Base-by-base conservation (phyloP, 2,113 vertebrate species). In the Pterocles orientalis region DNA sequence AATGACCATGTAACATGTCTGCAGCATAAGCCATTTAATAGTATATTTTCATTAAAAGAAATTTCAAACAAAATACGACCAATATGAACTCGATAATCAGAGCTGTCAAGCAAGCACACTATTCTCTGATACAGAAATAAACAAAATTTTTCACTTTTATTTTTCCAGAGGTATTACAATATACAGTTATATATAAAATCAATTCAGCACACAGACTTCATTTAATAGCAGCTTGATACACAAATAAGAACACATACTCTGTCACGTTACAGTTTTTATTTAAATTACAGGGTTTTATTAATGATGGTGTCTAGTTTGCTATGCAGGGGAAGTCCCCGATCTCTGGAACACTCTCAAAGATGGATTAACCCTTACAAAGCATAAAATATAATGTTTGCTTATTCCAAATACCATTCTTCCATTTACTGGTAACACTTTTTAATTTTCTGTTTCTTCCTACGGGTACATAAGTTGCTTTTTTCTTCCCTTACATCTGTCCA, bases 301-400 rank as follows among this genome's bases (percentile, higher is more conserved):
- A 47, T 28, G 6, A 61, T n/a, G 48, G 23, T 14, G 21, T 45
- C 39, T 81, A 28, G 11, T 73, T 70, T 25, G 36, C 19, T 73
- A 29, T 3, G 11, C 7, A 45, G 18, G 7, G 11, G 14, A 77
- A 12, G 11, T 1, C 1, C 1, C 6, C n/a, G 57, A 1, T 11
- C 60, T 64, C 45, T 71, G n/a, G 14, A 88, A 51, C 10, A 10
- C 18, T 47, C 86, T 51, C 24, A 60, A 75, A 93, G 9, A 14
- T 3, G 1, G 12, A 3, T 64, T 88, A 50, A 90, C 36, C 26
- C 5, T 81, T 43, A 75, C 31, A 58, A 82, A 73, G 9, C 8
- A 31, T 23, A 45, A 64, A 50, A 75, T 20, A 2, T 28, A 41
- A 24, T 1, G 4, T 34, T 91, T 86, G 39, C 20, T 86, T 69